Evolutionary conservation across 1,140 invertebrate genomes (phyloP).

Genomic region (Telenomus remus): DNA sequence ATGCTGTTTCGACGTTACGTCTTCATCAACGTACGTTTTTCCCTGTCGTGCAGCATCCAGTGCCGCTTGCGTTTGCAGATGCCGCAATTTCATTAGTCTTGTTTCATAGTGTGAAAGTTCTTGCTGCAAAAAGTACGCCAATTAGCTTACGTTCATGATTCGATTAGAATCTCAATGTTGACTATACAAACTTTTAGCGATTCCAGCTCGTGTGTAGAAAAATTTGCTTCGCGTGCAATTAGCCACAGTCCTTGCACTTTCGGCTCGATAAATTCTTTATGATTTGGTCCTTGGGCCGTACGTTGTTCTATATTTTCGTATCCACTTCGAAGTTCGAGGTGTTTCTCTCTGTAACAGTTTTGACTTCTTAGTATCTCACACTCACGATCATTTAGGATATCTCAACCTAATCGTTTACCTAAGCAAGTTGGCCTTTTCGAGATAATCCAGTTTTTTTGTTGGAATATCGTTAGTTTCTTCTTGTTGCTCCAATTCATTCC

Average conservation of each 20-base stretch:
- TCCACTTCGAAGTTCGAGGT: constrained; percentile 85
- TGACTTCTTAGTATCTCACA: too few relatives aligned
- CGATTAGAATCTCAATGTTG: too few relatives aligned
- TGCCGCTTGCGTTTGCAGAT: constrained; percentile 84
- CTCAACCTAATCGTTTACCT: constrained; percentile 67
- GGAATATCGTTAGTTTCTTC: constrained; percentile 81
- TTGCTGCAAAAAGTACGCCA: constrained; percentile 73
- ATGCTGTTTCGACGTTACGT: constrained; percentile 77
- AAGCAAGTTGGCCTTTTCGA: constrained; percentile 81
- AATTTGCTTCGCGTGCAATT: constrained; percentile 85
- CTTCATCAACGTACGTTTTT: constrained; percentile 59
- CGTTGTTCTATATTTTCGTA: constrained; percentile 86
- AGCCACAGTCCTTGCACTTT: constrained; percentile 93
- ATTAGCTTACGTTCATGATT: background rate
- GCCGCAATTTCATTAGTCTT: constrained; percentile 87
- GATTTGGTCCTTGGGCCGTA: constrained; percentile 83
- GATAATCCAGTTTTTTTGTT: constrained; percentile 76
- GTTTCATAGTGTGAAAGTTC: constrained; percentile 93
- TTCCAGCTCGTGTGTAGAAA: constrained; percentile 86
- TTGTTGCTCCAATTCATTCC: constrained; percentile 78
- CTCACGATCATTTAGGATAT: too few relatives aligned
- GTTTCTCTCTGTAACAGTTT: constrained; percentile 83
- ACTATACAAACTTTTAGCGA: constrained; percentile 85
- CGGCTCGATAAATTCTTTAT: constrained; percentile 90
- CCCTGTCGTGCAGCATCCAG: constrained; percentile 65